Evolutionary conservation across 2,113 vertebrate species (phyloP), one percentile per base, ranked within the genome.

Genomic region (Aix galericulata): DNA sequence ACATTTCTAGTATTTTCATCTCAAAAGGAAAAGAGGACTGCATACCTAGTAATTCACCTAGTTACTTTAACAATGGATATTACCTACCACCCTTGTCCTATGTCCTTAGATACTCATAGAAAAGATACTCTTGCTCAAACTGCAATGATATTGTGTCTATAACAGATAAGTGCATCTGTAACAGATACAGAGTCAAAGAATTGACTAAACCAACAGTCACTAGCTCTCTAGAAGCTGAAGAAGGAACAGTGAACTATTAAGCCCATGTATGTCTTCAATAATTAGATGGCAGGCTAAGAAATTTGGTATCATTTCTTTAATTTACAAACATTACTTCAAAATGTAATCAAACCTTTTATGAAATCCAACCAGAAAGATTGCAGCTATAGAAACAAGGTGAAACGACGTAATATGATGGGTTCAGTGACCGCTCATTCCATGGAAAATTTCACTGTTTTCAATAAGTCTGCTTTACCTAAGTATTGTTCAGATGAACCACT

Each of bases 221-320:
- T 2, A 73, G 63, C 82, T 82, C 44, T 64, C 5, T n/a, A 21
- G 29, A 77, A 77, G 9, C 1, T 76, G 26, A 87, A 87, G 73
- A 72, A 77, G 34, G 21, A 82, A 38, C 87, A 8, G 31, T 20
- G 10, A 85, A 72, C 6, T 13, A 42, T 68, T 22, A 42, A 34
- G 27, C 8, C 50, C 88, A 15, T 6, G 4, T 10, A 48, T 48
- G 21, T 20, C 20, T 11, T 81, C 60, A 88, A 4, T 18, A 83
- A 81, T 72, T 29, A 91, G n/a, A 89, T 66, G 23, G 11, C 9
- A 81, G 10, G 5, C 40, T 67, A 71, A 77, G 52, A 80, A 77
- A 53, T 17, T 26, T 46, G 2, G 2, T 16, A 12, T 15, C 46
- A 38, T 36, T 38, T 82, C 25, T 1, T 0, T 34, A 60, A 58